phyloP scores from a whole-genome alignment of 2,797 vertebrate genomes.

The Todus mexicanus region DNA sequence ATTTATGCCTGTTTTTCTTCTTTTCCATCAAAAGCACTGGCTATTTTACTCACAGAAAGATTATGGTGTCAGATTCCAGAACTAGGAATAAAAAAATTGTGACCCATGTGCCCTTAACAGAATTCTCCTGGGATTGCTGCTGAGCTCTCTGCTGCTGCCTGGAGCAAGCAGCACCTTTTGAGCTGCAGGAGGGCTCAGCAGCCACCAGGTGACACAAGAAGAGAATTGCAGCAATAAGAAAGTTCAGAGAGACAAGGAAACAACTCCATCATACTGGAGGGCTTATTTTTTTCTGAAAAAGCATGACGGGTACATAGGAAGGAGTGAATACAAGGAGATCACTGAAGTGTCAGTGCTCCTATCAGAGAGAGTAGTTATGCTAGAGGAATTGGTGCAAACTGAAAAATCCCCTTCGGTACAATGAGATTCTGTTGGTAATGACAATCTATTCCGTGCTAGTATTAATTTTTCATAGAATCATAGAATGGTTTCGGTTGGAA shows the following conservation, averaged over 20 bases:
- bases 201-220: constrained; percentile 55
- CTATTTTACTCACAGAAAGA: not conserved
- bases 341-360: not conserved
- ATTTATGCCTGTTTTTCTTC: not conserved
- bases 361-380: not conserved
- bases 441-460: not conserved
- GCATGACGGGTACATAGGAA: not conserved
- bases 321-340: not conserved
- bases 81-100: not conserved
- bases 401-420: not conserved
- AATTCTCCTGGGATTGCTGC: not conserved
- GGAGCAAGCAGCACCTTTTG: not conserved
- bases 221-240: constrained; percentile 15
- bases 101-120: not conserved
- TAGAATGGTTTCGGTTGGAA: not conserved
- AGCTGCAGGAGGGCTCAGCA: constrained; percentile 18
- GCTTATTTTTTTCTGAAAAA: not conserved
- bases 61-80: not conserved
- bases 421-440: not conserved
- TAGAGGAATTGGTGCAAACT: not conserved
- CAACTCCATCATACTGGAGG: not conserved
- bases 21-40: not conserved
- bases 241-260: not conserved
- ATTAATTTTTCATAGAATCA: not conserved
- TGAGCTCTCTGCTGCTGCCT: not conserved